Percentiles rank a stretch among this genome's conserved stretches.
Evolutionary conservation across 1,140 invertebrate genomes (phyloP).

Genomic region (Onthophagus taurus): DNA sequence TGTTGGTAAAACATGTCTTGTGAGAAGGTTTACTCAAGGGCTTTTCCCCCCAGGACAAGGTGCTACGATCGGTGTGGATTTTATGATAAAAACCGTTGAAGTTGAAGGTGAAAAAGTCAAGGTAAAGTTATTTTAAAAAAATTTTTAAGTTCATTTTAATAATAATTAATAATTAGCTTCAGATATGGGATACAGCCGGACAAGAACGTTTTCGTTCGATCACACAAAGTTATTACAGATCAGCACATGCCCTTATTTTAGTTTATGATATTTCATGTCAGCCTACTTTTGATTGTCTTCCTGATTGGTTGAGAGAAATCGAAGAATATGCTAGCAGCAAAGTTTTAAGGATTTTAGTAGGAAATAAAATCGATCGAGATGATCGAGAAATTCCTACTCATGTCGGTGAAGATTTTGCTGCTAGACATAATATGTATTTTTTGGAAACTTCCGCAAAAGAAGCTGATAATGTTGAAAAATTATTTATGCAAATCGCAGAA

Average conservation of each 20-base stretch:
- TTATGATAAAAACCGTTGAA: slow-evolving; percentile 98
- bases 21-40: slow-evolving; percentile 83
- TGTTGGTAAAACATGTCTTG: slow-evolving; percentile 89
- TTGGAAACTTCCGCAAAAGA: slow-evolving; percentile 98
- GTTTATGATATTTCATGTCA: slow-evolving; percentile 98
- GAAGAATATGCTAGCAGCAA: slow-evolving; percentile 94
- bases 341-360: slow-evolving; percentile 86
- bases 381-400: slow-evolving; percentile 88
- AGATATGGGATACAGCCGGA: slow-evolving; percentile 97
- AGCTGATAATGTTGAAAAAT: slow-evolving; percentile 92
- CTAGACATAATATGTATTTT: slow-evolving; percentile 93
- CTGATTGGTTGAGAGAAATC: slow-evolving; percentile 92
- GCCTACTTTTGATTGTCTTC: slow-evolving; percentile 91
- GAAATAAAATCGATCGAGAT: slow-evolving; percentile 93
- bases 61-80: slow-evolving; percentile 98
- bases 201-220: slow-evolving; percentile 96
- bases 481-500: slow-evolving; percentile 92
- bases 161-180: slow-evolving; percentile 54
- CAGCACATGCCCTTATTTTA: slow-evolving; percentile 92
- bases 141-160: background rate
- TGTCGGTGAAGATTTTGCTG: slow-evolving; percentile 93
- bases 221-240: slow-evolving; percentile 96
- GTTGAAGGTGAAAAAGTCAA: slow-evolving; percentile 98
- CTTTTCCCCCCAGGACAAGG: slow-evolving; percentile 94
- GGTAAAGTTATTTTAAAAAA: slow-evolving; percentile 50